These are phyloP conservation scores for Xylocampa areola DNA, from an alignment of 2,888 invertebrate species.

Conservation along the genomic window DNA sequence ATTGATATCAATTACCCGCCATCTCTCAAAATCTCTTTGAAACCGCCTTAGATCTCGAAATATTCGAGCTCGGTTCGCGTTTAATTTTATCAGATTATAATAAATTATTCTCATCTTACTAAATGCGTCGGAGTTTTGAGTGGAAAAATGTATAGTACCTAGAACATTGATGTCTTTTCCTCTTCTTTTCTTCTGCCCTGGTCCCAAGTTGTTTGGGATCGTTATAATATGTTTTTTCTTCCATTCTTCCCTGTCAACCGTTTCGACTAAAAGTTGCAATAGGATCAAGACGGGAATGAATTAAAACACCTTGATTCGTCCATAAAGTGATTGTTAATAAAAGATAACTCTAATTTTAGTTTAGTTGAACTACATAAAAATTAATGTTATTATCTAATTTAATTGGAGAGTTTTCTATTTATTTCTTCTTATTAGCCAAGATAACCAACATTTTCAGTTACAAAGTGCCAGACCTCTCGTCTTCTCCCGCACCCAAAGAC, in stretches of 20 bases:
- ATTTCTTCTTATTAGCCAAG: slow-evolving; percentile 35
- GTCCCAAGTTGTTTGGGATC: no score
- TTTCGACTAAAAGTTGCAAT: no score
- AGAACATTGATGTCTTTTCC: no score
- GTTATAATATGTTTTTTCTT: no score
- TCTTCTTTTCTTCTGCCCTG: no score
- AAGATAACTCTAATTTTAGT: not conserved
- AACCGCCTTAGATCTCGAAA: slow-evolving; percentile 68
- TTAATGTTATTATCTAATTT: slow-evolving; percentile 30
- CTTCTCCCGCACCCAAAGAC: slow-evolving; percentile 1
- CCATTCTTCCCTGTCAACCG: no score
- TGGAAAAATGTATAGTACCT: slow-evolving; percentile 16
- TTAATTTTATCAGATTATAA: slow-evolving; percentile 68
- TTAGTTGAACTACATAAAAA: slow-evolving; percentile 1
- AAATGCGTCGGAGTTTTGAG: slow-evolving; percentile 49
- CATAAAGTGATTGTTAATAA: no score
- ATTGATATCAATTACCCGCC: slow-evolving; percentile 84
- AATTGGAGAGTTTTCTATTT: slow-evolving; percentile 40
- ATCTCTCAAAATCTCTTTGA: slow-evolving; percentile 76
- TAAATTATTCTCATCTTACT: slow-evolving; percentile 52
- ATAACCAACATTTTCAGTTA: slow-evolving; percentile 39
- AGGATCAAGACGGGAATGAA: no score
- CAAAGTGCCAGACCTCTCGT: slow-evolving; percentile 4
- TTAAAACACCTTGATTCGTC: no score
- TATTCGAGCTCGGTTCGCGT: slow-evolving; percentile 63